These are phyloP conservation scores for Ophthalmolycus amberensis DNA, from an alignment of 2,113 vertebrate species.

Conservation along the genomic window DNA sequence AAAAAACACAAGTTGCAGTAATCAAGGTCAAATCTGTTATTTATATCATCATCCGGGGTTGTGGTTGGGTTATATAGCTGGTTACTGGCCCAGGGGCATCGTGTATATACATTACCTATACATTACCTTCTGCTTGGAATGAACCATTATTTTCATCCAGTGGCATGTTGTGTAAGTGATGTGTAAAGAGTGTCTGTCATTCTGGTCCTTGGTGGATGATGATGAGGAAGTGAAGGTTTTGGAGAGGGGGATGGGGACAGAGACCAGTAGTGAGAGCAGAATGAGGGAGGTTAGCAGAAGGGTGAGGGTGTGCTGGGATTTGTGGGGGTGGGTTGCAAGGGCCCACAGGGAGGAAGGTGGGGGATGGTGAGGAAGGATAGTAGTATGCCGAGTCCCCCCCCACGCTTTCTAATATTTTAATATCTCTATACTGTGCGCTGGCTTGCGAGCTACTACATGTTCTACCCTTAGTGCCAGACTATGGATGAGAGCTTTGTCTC, in stretches of 20 bases:
- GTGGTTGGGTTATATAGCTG: neutral
- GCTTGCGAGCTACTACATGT: constrained; percentile 38
- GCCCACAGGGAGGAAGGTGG: constrained; percentile 28
- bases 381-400: constrained; percentile 13
- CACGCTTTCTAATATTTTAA: constrained; percentile 52
- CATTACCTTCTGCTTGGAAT: constrained; percentile 35
- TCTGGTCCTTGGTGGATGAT: constrained; percentile 29
- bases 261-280: constrained; percentile 13
- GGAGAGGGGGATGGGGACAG: constrained; percentile 46
- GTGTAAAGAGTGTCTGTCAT: constrained; percentile 22
- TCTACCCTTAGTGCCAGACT: constrained; percentile 45
- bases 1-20: too few species aligned
- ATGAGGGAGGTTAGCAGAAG: constrained; percentile 37
- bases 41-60: neutral
- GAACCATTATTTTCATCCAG: constrained; percentile 31
- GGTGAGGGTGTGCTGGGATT: constrained; percentile 40
- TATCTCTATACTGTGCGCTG: constrained; percentile 33
- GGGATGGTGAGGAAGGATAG: constrained; percentile 35
- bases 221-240: constrained; percentile 35
- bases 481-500: constrained; percentile 66
- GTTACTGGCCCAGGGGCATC: neutral
- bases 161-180: constrained; percentile 11
- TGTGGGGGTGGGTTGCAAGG: constrained; percentile 51
- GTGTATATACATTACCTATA: neutral
- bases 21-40: constrained; percentile 3